Base-by-base conservation (phyloP, 2,113 vertebrate genomes). In the Regulus satrapa region DNA sequence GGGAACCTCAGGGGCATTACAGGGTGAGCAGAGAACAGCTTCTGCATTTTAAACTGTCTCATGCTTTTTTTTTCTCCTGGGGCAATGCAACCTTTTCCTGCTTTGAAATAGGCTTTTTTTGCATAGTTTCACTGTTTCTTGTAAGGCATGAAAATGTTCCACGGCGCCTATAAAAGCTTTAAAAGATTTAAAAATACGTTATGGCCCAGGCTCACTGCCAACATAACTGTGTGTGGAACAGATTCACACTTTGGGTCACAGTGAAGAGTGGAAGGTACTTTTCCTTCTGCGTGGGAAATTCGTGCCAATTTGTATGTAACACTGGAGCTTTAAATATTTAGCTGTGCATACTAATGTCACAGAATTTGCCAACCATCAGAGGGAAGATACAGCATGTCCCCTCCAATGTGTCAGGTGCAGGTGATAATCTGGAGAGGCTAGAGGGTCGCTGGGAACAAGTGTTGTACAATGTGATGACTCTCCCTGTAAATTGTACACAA, bases 181-280 rank as follows among this genome's bases (percentile, higher is more conserved):
- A 43, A 18, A 8, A 45, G 64, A 55, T 88, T 77, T 88, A 73
- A 90, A 94, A 95, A 92, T 63, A 92, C 82, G 74, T 51, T 20
- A 48, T 8, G 63, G 85, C 51, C 41, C 75, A 77, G 82, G 89
- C 92, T 95, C 17, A 8, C 28, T 67, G 92, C 88, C 85, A 92
- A 55, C 18, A 13, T 40, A 63, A 84, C 78, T 76, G 46, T 79
- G 76, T 32, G 48, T 26, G 40, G 88, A 71, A 71, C 25, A 72
- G 82, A 92, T 85, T 88, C 87, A 80, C 38, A 28, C 72, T 62
- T 79, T 55, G 72, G 89, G 95, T 93, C 78, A 71, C 75, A 74
- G 82, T 0, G 48, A 51, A 45, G 71, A 96, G 82, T 18, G 61
- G 61, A 90, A 96, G 88, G 64, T 29, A 32, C 58, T 64, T 73